Percentiles rank a stretch among this genome's conserved stretches.
Evolutionary conservation across 2,888 invertebrate species (phyloP).

Genomic region (Pandemis corylana): DNA sequence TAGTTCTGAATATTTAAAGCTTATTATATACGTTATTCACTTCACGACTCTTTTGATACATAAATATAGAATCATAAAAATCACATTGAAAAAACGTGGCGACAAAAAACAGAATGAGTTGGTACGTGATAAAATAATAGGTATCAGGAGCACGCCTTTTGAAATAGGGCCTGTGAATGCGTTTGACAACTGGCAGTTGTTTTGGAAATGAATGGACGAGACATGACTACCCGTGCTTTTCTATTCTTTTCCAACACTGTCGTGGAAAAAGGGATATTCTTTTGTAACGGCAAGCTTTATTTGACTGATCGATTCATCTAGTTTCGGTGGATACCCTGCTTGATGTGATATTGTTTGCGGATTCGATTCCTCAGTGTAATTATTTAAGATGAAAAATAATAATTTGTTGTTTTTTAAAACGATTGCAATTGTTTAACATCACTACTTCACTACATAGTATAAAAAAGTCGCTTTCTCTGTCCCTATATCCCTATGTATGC

Average conservation of each 20-base stretch:
- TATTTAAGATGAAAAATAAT: not conserved
- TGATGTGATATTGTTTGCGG: not conserved
- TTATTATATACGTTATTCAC: not conserved
- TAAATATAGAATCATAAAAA: conserved; percentile 50
- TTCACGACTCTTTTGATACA: not conserved
- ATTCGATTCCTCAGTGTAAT: not conserved
- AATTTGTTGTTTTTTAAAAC: not conserved
- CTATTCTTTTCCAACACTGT: conserved; percentile 33
- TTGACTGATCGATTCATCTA: not conserved
- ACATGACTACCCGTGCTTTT: conserved; percentile 57
- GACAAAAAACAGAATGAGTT: conserved; percentile 57
- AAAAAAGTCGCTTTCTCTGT: no score
- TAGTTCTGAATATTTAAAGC: not conserved
- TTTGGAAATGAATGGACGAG: conserved; percentile 65
- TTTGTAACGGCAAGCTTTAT: not conserved
- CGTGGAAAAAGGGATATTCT: conserved; percentile 15
- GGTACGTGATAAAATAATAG: conserved; percentile 73
- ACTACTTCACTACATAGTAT: no score
- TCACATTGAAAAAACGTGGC: conserved; percentile 52
- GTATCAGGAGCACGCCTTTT: conserved; percentile 60
- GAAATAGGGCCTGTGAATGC: conserved; percentile 64
- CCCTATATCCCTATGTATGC: no score
- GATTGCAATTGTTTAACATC: no score
- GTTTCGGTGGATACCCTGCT: not conserved
- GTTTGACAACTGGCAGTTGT: conserved; percentile 71